Conservation (phyloP, 2,797 vertebrate species). For the Neostethus bicornis region DNA sequence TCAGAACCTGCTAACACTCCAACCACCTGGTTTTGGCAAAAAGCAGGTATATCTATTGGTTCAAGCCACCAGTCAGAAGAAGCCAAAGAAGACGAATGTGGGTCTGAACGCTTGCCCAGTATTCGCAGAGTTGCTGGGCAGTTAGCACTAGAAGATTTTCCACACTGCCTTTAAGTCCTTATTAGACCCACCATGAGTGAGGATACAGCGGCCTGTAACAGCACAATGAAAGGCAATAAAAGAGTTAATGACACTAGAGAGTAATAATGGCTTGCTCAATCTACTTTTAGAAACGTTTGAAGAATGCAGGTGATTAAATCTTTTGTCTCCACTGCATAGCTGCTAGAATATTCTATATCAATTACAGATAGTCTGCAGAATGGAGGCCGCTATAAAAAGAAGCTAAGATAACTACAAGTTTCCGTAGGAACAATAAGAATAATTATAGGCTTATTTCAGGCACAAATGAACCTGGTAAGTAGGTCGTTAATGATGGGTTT, state of each 20-base stretch:
- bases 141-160: too few relatives aligned
- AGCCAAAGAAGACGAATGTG: too few relatives aligned
- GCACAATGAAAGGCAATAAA: neutral
- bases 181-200: neutral
- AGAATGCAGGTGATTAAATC: neutral
- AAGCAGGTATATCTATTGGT: too few relatives aligned
- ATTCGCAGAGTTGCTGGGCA: too few relatives aligned
- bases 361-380: neutral
- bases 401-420: neutral
- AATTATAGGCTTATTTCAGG: neutral
- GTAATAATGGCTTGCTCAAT: neutral
- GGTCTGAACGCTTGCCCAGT: too few relatives aligned
- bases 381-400: neutral
- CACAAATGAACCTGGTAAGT: neutral
- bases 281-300: neutral
- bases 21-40: too few relatives aligned
- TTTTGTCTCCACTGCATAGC: neutral
- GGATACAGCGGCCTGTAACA: neutral
- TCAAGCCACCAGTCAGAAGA: too few relatives aligned
- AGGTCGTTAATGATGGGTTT: neutral
- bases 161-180: too few relatives aligned
- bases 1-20: too few relatives aligned
- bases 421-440: neutral
- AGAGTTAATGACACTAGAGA: neutral
- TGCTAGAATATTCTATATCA: neutral